phyloP scores from a whole-genome alignment of 2,113 vertebrate genomes.

The Cyanistes caeruleus region DNA sequence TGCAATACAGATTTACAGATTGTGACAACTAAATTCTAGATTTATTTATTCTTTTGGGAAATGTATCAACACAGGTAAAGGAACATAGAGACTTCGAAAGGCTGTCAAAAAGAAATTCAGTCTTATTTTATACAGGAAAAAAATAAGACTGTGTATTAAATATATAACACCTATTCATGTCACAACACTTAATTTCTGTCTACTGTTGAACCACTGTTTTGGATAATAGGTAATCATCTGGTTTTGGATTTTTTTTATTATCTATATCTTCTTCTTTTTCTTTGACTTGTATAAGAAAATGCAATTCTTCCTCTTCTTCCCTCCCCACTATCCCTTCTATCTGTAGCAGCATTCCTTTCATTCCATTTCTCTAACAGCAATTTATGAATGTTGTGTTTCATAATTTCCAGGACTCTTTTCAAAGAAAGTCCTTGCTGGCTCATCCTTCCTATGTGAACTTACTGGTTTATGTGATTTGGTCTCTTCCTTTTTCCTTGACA shows the following conservation, averaged over 20 bases:
- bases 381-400: not conserved
- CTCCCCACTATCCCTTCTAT: rapidly evolving
- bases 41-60: not conserved
- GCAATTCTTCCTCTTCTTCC: not conserved
- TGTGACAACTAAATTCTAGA: not conserved
- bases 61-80: not conserved
- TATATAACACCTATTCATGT: not conserved
- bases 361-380: not conserved
- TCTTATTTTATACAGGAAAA: not conserved
- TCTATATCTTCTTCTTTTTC: not conserved
- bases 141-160: not conserved
- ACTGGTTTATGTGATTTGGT: not conserved
- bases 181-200: not conserved
- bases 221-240: not conserved
- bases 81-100: not conserved
- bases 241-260: not conserved
- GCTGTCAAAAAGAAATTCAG: not conserved
- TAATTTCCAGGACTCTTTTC: not conserved
- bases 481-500: not conserved
- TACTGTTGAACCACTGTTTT: not conserved
- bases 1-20: not conserved
- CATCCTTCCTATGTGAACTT: not conserved
- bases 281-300: not conserved
- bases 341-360: not conserved
- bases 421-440: not conserved